Percentiles rank a stretch among this genome's conserved stretches.
These are phyloP conservation scores for Brachionus calyciflorus DNA, from an alignment of 1,140 invertebrate species.

Conservation along the genomic window DNA sequence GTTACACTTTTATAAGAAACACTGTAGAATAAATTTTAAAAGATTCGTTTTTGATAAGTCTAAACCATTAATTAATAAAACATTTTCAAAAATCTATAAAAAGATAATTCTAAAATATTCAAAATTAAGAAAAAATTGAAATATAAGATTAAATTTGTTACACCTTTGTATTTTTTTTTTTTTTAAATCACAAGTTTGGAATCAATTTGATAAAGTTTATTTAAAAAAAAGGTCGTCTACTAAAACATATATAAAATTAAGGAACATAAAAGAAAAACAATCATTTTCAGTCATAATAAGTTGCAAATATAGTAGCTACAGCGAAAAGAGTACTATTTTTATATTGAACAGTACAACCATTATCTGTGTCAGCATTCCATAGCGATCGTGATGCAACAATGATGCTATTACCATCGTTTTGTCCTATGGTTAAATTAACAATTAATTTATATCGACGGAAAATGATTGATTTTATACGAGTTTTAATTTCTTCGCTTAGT, in stretches of 20 bases:
- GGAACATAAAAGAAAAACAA: not conserved
- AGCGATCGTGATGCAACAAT: slow-evolving; percentile 12
- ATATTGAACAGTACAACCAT: slow-evolving; percentile 39
- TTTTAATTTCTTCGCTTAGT: slow-evolving; percentile 37
- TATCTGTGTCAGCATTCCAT: slow-evolving; percentile 42
- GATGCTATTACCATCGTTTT: slow-evolving; percentile 29
- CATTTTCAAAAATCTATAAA: too few species aligned
- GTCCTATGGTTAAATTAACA: slow-evolving; percentile 41
- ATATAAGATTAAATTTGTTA: too few species aligned
- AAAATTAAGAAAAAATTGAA: too few species aligned
- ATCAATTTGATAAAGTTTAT: too few species aligned
- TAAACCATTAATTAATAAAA: too few species aligned
- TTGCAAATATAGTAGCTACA: slow-evolving; percentile 39
- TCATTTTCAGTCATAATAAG: slow-evolving; percentile 38
- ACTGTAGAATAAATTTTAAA: too few species aligned
- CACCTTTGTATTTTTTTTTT: not conserved
- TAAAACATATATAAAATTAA: not conserved
- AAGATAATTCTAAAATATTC: too few species aligned
- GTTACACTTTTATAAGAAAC: too few species aligned
- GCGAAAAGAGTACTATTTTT: slow-evolving; percentile 33
- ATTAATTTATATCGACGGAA: slow-evolving; percentile 36
- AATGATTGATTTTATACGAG: slow-evolving; percentile 27
- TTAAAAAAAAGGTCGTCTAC: not conserved
- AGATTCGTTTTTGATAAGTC: too few species aligned
- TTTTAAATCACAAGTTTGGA: not conserved